A percentile compares a stretch with the other conserved stretches of the same genome.
Evolutionary conservation across 1,140 invertebrate genomes (phyloP).

Genomic region (Macrostomum lignano): DNA sequence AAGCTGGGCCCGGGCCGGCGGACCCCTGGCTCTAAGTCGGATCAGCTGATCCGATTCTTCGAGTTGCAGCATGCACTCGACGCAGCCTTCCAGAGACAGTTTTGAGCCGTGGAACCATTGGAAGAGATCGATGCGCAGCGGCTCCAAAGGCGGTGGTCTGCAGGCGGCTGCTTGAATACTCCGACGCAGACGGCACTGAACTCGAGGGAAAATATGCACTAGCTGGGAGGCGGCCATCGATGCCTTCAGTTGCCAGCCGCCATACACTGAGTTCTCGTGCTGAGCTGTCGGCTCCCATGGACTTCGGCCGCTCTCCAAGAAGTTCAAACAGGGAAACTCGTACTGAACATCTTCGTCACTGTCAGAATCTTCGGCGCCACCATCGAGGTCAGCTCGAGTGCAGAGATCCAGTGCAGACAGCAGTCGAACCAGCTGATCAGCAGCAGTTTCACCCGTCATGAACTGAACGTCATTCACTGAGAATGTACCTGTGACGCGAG

Average conservation of each 20-base stretch:
- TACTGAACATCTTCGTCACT: slow-evolving; percentile 43
- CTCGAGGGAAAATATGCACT: no score
- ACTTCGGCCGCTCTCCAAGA: no score
- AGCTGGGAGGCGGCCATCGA: no score
- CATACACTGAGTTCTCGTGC: no score
- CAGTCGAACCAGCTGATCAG: slow-evolving; percentile 15
- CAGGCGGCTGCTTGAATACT: no score
- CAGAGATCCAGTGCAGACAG: slow-evolving; percentile 39
- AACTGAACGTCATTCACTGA: slow-evolving; percentile 47
- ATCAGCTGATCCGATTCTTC: slow-evolving; percentile 31
- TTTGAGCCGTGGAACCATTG: slow-evolving; percentile 54
- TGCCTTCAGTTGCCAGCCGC: no score
- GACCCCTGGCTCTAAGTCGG: slow-evolving; percentile 8
- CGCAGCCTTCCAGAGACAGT: slow-evolving; percentile 38
- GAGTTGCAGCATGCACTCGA: slow-evolving; percentile 43
- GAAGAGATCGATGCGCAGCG: slow-evolving; percentile 41
- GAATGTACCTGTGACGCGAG: slow-evolving; percentile 44
- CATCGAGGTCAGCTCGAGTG: no score
- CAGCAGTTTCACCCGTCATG: slow-evolving; percentile 41
- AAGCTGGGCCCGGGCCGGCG: slow-evolving; percentile 32
- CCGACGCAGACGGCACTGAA: no score
- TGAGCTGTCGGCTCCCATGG: no score
- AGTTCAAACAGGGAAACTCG: slow-evolving; percentile 50
- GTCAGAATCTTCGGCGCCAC: no score
- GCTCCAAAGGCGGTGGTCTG: no score